Base-by-base conservation (phyloP, 2,113 vertebrate genomes). In the Apeltes quadracus region DNA sequence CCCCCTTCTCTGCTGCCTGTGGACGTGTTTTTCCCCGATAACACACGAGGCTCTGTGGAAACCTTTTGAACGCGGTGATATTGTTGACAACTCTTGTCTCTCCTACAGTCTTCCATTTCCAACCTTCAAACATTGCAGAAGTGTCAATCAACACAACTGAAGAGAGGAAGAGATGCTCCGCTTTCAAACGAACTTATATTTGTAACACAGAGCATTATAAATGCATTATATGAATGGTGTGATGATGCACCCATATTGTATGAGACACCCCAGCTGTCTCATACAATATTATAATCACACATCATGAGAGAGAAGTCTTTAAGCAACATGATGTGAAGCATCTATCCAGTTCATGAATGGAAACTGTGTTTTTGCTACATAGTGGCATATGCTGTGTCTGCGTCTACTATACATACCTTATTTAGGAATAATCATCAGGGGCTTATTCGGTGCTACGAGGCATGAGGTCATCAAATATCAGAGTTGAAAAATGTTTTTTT, bases 1-100 rank as follows among this genome's bases (percentile, higher is more conserved):
- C 10, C 58, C 38, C 18, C 32, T 34, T 6, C 29, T 58, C 51
- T 3, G 16, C 58, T 65, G 15, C 50, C 25, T 62, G 62, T 59
- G 64, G 76, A 64, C 14, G 55, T 70, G 41, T 38, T 16, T 79
- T 78, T 82, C 56, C 75, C 56, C 11, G 16, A 67, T 75, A 57
- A 78, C 57, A 41, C 25, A 46, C 3, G 20, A 61, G 41, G 25
- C 44, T 78, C 63, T 50, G 5, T 66, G 32, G 48, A 79, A 80
- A 63, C 72, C 71, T 81, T n/a, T 78, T 86, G 71, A 85, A 80
- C 46, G 72, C 64, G 10, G 20, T 79, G 57, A 78, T 77, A 69
- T 72, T 62, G 41, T 51, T 32, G 53, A 70, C 25, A 72, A 61
- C 71, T 83, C 43, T 41, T 59, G 36, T 78, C 54, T 79, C 22